Base-by-base conservation (phyloP, 2,888 invertebrate species). In the Odontocolon sp. region DNA sequence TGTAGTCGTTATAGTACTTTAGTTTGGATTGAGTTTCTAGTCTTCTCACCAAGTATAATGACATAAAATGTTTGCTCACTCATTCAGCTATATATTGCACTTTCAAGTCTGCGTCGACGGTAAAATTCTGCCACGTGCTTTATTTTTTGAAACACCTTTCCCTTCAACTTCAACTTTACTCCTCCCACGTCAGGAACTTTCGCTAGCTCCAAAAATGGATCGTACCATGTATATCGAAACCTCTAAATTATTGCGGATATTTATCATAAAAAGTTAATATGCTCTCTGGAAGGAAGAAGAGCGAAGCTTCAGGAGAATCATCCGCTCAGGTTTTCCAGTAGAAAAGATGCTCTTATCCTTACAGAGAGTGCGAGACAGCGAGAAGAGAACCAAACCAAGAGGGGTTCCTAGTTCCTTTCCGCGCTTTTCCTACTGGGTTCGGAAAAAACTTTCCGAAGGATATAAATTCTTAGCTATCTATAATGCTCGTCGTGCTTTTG, bases 381-480 rank as follows among this genome's bases (percentile, higher is more conserved):
- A 36, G 31, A 66, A 52, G n/a, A 33, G 9, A 28, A 52, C 6
- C 28, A 16, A 28, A 52, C 6, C 28, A 8, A 6, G 28, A 50
- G 9, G n/a, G 26, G 21, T 45, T 42, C 14, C 28, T 11, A 14
- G 28, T 33, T 42, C 45, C 11, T 14, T 18, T 9, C 14, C 47
- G 8, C 4, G 4, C 14, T 11, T 47, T 9, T 8, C 6, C 9
- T 18, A 14, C 21, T 4, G 47, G 21, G 23, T 11, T 33, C 14
- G 50, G 16, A 9, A 38, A 45, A 66, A 66, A 72, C 64, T 59
- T 72, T 52, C 47, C 33, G 61, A 74, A 66, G 50, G 59, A 45
- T 50, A 77, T 69, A 70, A 73, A 77, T 66, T 64, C 50, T 42
- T 45, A 45, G 45, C 54, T 26, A 77, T 67, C 63, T 67, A 67